Base-by-base conservation (phyloP, 92 coral and sea anemone genomes). In the Epizoanthus fatuus region DNA sequence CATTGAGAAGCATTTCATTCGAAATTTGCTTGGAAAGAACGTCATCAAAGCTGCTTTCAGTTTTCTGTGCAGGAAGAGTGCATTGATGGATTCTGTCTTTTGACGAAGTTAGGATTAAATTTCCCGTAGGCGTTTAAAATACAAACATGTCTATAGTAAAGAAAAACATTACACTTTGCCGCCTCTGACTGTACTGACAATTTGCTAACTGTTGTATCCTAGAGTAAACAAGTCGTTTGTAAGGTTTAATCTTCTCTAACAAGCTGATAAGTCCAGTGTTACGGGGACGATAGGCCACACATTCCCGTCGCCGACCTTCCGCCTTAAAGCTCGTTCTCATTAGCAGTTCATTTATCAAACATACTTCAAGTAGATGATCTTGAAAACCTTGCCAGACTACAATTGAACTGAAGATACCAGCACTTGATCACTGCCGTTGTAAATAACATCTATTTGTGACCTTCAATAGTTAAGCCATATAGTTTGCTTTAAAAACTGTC, bases 321-420 rank as follows among this genome's bases (percentile, higher is more conserved):
- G 68, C 69, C 58, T 40, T 60, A 59, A 56, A 45, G 81, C 32
- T 65, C 64, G 40, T 19, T 15, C 35, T 37, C 82, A 77, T 77
- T 77, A 77, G 57, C 82, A 77, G 69, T n/a, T 62, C 69, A 62
- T 77, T 77, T 60, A 77, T 77, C 82, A 77, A 59, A n/a, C 64
- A 38, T 14, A 44, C 51, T 8, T 59, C 82, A 77, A 77, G 82
- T 40, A 55, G 69, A 77, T 56, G 47, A 57, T 52, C 39, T 66
- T 38, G 47, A 66, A 66, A 42, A 42, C n/a, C 17, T 65, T 65
- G 60, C 82, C 25, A 37, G 40, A 60, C 51, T 56, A 47, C 39
- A 9, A 60, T 58, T 20, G 63, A 60, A 52, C 55, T 75, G 45
- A 42, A 77, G 81, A 59, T 77, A 58, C 54, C 69, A 75, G 60